Evolutionary conservation across 2,888 invertebrate genomes (phyloP), one percentile per base, ranked within the genome.

Genomic region (Aquatica leii): DNA sequence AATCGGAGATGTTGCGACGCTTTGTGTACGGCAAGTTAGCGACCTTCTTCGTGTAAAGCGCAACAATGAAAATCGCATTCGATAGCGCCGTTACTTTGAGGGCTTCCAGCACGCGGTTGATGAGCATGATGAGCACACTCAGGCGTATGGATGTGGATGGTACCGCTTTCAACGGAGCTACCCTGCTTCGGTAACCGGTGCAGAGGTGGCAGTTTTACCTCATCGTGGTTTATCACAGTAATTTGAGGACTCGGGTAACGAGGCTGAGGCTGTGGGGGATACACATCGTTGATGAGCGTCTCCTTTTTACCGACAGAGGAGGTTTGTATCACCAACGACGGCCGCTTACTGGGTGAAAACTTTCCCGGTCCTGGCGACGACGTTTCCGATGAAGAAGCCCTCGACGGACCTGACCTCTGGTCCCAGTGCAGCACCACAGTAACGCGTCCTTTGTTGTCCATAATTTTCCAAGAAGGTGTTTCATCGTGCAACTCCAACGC

Each of bases 361-460:
- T 85, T 86, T 81, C 82, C 82, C 76, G 81, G 82, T 73, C 80
- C 88, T 73, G 84, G 84, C 69, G 75, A 82, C 77, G 79, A 83
- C 74, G 86, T 84, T 75, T 87, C 87, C 67, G 83, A 81, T 69
- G 78, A 84, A 76, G 82, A 74, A 72, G 84, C 80, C 73, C 81
- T 81, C 68, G 82, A 79, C 62, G 81, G 83, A 77, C 86, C 87
- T 83, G 88, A 90, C 76, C 93, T 90, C 86, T 94, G 95, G 87
- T 96, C 96, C 96, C 96, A 96, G 85, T 96, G 95, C 82, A 96
- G 86, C 82, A 96, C 95, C 86, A 96, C 95, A 79, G 96, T 96
- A 86, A 96, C 94, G 82, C 95, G 91, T 82, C 95, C 96, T 87
- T 95, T 94, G 89, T 95, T 95, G 90, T 96, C 96, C 95, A 95